These are phyloP conservation scores for Gopherus evgoodei DNA, from an alignment of 2,113 vertebrate genomes.

Conservation along the genomic window DNA sequence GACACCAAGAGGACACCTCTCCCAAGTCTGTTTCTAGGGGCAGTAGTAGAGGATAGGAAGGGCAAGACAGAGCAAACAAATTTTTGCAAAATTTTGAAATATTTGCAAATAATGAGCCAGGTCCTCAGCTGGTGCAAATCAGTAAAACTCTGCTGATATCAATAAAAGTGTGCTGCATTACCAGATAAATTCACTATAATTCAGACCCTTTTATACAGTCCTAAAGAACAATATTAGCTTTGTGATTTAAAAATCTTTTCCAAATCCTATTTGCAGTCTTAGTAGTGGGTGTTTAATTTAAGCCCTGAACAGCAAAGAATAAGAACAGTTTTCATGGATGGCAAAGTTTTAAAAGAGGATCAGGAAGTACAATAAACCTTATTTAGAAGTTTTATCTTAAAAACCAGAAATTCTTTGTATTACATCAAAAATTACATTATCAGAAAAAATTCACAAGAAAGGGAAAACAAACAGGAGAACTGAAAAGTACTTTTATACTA, in stretches of 20 bases:
- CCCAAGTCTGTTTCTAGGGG: neutral
- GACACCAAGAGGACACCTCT: neutral
- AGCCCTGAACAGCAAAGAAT: neutral
- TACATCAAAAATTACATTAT: neutral
- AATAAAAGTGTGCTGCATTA: neutral
- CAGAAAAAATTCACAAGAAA: neutral
- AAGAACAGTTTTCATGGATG: neutral
- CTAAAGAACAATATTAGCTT: neutral
- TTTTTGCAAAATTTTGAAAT: neutral
- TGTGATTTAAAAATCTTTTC: slow-evolving; percentile 9
- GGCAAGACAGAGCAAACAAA: neutral
- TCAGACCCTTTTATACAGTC: slow-evolving; percentile 13
- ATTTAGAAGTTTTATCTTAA: neutral
- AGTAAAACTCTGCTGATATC: neutral
- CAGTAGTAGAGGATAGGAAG: too few relatives aligned
- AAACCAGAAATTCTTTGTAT: neutral
- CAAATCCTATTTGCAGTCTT: neutral
- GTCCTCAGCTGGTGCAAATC: neutral
- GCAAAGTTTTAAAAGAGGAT: neutral
- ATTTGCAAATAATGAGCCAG: neutral
- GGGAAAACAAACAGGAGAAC: neutral
- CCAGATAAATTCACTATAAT: slow-evolving; percentile 12
- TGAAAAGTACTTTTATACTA: neutral
- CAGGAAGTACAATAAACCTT: neutral
- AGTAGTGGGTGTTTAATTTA: neutral